A percentile compares a stretch with the other conserved stretches of the same genome.
Evolutionary conservation across 2,797 vertebrate genomes (phyloP).

Genomic region (Sebastes umbrosus): DNA sequence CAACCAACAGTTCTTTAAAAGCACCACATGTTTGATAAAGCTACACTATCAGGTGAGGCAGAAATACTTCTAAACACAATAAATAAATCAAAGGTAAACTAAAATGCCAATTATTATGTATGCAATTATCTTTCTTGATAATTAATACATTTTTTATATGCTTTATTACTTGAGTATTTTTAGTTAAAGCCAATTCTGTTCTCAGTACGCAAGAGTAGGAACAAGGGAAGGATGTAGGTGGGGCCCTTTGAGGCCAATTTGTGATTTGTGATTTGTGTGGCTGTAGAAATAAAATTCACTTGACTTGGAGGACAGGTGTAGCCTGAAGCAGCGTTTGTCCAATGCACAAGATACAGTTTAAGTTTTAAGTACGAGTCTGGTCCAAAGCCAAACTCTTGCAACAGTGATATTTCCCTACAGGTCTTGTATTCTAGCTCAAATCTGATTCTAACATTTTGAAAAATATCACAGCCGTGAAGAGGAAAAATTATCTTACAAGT

Average conservation of each 20-base stretch:
- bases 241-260: background rate
- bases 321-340: slow-evolving; percentile 10
- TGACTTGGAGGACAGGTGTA: slow-evolving; percentile 1
- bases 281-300: background rate
- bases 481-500: background rate
- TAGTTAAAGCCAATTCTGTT: background rate
- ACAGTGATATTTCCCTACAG: slow-evolving; percentile 22
- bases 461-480: slow-evolving; percentile 12
- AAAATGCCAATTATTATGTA: background rate
- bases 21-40: background rate
- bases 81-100: background rate
- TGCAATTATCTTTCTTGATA: background rate
- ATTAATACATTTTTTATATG: background rate
- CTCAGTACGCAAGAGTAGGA: background rate
- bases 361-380: slow-evolving; percentile 10
- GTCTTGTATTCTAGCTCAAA: background rate
- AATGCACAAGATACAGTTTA: slow-evolving; percentile 10
- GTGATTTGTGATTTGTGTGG: background rate
- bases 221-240: background rate
- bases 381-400: slow-evolving; percentile 18
- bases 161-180: background rate
- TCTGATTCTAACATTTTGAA: slow-evolving; percentile 7
- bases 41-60: background rate
- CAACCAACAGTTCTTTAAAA: background rate
- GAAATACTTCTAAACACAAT: background rate